Base-by-base conservation (phyloP, 1,140 invertebrate genomes). In the Drosophila pseudoananassae region DNA sequence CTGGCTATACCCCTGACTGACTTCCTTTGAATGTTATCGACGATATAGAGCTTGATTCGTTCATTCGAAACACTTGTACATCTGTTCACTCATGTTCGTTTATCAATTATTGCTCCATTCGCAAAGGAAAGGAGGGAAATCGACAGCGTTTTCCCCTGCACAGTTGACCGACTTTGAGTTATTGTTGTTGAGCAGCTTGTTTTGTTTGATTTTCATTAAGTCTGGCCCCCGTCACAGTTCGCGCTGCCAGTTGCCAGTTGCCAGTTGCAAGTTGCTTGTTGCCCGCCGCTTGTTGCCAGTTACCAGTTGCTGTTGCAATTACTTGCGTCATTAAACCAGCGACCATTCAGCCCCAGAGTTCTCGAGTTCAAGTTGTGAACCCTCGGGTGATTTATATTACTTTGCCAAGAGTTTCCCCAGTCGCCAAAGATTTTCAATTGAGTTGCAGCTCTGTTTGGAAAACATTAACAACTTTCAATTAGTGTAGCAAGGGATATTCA, bases 341-440 rank as follows among this genome's bases (percentile, higher is more conserved):
- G 63, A 69, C 82, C 82, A 78, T 53, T 74, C 59, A 52, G 27
- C 47, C 45, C 70, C 36, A 20, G 36, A 52, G 71, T 31, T 57
- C 40, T 57, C 17, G 51, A 17, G 36, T 49, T 31, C 29, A 43
- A 17, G 40, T 23, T 36, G 60, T 69, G 74, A 87, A 87, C 82
- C 83, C 85, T 87, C 88, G 84, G 82, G 74, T 88, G 82, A 87
- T 87, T 87, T 88, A 87, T 82, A 87, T 87, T 87, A 85, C 82
- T 82, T 85, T 56, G 54, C 71, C 65, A 76, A 63, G 72, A 63
- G 72, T 68, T 82, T 70, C 65, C 61, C 50, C 59, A 76, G 54
- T 88, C 69, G 72, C 73, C 55, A 77, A 85, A 80, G 68, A 87
- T 75, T 87, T 82, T 87, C 82, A 87, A 88, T 88, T 87, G 82